These are phyloP conservation scores for Rhyacichthys aspro DNA, from an alignment of 2,797 vertebrate genomes.

Conservation along the genomic window DNA sequence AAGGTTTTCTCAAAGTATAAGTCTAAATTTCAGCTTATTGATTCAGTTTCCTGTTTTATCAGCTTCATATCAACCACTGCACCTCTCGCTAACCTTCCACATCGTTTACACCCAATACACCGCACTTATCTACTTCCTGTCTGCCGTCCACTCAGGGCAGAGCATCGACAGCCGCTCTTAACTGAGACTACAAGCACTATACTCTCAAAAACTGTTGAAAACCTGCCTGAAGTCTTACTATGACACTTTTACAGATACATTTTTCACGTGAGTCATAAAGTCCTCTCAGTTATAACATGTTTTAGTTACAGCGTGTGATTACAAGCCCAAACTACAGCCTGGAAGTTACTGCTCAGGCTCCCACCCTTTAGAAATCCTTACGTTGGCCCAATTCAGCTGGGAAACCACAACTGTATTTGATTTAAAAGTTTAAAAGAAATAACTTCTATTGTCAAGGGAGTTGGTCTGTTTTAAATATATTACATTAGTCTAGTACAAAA, in stretches of 20 bases:
- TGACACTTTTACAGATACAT: not conserved
- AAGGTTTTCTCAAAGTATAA: too few species aligned
- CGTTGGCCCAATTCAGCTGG: not conserved
- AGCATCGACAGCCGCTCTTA: not conserved
- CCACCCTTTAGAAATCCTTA: not conserved
- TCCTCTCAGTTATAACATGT: constrained; percentile 5
- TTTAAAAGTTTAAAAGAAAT: too few species aligned
- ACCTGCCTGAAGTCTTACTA: not conserved
- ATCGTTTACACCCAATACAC: not conserved
- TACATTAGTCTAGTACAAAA: too few species aligned
- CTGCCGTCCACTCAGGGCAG: not conserved
- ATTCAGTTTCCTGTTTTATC: not conserved
- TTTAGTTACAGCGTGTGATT: not conserved
- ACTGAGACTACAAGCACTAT: not conserved
- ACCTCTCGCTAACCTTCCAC: not conserved
- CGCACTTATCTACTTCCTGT: not conserved
- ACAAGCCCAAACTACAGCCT: not conserved
- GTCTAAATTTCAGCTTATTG: not conserved
- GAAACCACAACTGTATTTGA: too few species aligned
- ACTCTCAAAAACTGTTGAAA: not conserved
- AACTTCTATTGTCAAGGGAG: too few species aligned
- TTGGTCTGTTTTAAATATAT: too few species aligned
- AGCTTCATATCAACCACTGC: not conserved
- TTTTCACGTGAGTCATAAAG: not conserved
- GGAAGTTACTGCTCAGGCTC: not conserved